Conservation (phyloP, 2,113 vertebrate species). For the Pygoscelis adeliae region DNA sequence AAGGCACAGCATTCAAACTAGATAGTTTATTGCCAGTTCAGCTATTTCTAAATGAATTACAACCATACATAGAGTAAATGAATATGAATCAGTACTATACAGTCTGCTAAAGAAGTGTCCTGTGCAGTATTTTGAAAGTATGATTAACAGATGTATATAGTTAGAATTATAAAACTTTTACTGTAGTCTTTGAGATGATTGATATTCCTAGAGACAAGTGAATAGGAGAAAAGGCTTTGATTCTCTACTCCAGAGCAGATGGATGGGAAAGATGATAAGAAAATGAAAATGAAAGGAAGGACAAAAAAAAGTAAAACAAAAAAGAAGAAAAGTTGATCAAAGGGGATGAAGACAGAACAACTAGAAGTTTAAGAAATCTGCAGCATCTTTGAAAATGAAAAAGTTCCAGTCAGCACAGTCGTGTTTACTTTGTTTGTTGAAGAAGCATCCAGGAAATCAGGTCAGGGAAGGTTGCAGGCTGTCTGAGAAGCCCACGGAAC, state of each 20-base stretch:
- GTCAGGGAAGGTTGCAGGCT: not conserved
- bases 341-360: not conserved
- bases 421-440: not conserved
- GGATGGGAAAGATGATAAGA: slow-evolving; percentile 37
- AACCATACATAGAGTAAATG: not conserved
- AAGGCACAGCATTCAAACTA: not conserved
- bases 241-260: slow-evolving; percentile 28
- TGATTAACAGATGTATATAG: not conserved
- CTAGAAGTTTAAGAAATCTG: not conserved
- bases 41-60: slow-evolving; percentile 12
- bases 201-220: not conserved
- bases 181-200: not conserved
- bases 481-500: not conserved
- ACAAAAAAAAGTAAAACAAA: not conserved
- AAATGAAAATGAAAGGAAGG: slow-evolving; percentile 10
- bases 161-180: slow-evolving; percentile 15
- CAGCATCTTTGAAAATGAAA: not conserved
- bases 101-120: not conserved
- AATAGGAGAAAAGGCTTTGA: slow-evolving; percentile 23
- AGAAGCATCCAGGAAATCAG: not conserved
- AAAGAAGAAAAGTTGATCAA: not conserved
- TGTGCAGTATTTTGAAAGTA: not conserved
- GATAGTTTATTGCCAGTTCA: not conserved
- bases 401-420: not conserved
- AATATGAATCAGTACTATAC: not conserved